phyloP scores from a whole-genome alignment of 2,797 vertebrate species.

The Manis crassicaudata region DNA sequence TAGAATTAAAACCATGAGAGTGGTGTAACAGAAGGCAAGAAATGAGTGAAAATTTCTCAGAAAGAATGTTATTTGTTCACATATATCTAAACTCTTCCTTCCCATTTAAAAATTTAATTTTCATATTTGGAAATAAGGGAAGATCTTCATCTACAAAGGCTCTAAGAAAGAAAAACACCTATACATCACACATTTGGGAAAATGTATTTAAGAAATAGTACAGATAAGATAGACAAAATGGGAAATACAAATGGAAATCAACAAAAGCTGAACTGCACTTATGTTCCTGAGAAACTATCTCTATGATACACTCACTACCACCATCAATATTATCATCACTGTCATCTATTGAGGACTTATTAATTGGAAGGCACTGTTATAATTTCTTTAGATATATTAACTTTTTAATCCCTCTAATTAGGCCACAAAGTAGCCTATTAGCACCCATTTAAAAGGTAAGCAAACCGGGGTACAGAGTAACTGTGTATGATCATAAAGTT shows the following conservation, averaged over 20 bases:
- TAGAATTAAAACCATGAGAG: not conserved
- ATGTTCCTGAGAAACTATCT: not conserved
- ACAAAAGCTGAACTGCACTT: not conserved
- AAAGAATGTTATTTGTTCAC: not conserved
- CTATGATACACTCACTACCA: not conserved
- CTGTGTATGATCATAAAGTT: not conserved
- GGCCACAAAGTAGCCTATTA: not conserved
- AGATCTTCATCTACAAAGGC: not conserved
- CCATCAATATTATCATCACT: not conserved
- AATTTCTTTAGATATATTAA: not conserved
- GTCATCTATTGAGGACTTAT: not conserved
- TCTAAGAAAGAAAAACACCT: not conserved
- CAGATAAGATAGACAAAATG: not conserved
- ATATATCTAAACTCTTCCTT: not conserved
- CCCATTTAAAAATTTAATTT: not conserved
- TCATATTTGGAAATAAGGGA: not conserved
- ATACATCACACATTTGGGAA: not conserved
- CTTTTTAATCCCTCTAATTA: not conserved
- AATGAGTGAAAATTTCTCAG: not conserved
- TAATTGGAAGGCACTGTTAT: not conserved
- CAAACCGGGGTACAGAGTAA: not conserved
- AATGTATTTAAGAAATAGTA: not conserved
- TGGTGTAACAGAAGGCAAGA: not conserved
- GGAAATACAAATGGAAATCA: not conserved
- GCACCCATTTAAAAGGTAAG: not conserved